These are phyloP conservation scores for Apogon talboti DNA, from an alignment of 2,797 vertebrate species.

Conservation along the genomic window DNA sequence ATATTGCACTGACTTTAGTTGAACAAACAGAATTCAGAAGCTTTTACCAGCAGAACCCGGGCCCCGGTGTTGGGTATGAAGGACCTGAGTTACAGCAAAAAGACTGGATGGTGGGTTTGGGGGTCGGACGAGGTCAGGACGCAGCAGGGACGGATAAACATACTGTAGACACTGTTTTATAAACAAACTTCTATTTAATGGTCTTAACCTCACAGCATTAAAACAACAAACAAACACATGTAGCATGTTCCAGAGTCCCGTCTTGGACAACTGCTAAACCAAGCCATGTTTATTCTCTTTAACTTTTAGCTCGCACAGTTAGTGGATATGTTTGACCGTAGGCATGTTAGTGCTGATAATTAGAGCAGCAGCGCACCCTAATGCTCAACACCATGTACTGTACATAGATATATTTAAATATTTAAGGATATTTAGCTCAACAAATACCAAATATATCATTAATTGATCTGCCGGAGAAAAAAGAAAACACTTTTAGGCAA, in stretches of 20 bases:
- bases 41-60: slow-evolving; percentile 59
- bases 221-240: slow-evolving; percentile 50
- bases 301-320: slow-evolving; percentile 47
- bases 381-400: slow-evolving; percentile 60
- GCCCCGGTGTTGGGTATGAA: slow-evolving; percentile 13
- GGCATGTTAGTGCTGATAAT: slow-evolving; percentile 57
- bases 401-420: slow-evolving; percentile 73
- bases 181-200: slow-evolving; percentile 24
- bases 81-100: slow-evolving; percentile 41
- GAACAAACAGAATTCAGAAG: slow-evolving; percentile 33
- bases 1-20: slow-evolving; percentile 71
- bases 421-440: slow-evolving; percentile 60
- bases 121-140: neutral
- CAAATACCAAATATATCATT: slow-evolving; percentile 63
- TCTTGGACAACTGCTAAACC: slow-evolving; percentile 35
- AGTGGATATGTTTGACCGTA: slow-evolving; percentile 43
- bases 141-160: slow-evolving; percentile 20
- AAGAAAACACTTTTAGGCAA: slow-evolving; percentile 57
- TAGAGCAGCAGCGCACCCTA: slow-evolving; percentile 54
- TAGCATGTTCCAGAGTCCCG: slow-evolving; percentile 63
- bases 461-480: slow-evolving; percentile 47
- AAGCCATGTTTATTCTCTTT: slow-evolving; percentile 40
- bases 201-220: slow-evolving; percentile 41
- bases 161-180: slow-evolving; percentile 42
- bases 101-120: slow-evolving; percentile 23